Evolutionary conservation across 2,888 invertebrate genomes (phyloP).

Genomic region (Tenodera sinensis): DNA sequence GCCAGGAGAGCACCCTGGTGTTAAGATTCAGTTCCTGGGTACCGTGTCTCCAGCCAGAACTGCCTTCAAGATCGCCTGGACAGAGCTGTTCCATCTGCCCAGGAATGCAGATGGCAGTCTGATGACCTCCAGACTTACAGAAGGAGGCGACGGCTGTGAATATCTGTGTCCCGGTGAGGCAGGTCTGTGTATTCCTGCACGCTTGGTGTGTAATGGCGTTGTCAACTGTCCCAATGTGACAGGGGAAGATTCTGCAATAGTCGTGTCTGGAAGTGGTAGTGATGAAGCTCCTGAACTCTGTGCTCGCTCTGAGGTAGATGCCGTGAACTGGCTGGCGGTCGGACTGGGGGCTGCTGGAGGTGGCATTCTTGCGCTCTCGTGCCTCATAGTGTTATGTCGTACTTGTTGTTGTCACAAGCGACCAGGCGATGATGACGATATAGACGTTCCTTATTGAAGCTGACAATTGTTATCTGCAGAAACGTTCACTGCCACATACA

Average conservation of each 20-base stretch:
- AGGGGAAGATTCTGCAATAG: conserved; percentile 44
- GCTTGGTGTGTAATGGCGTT: conserved; percentile 82
- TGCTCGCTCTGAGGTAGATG: conserved; percentile 48
- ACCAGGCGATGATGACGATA: conserved; percentile 52
- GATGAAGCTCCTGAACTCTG: conserved; percentile 78
- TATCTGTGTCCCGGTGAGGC: conserved; percentile 84
- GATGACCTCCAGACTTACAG: conserved; percentile 72
- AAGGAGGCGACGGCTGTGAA: conserved; percentile 64
- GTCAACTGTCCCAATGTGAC: conserved; percentile 75
- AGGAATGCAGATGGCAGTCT: conserved; percentile 76
- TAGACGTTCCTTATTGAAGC: conserved; percentile 58
- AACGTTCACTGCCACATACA: neutral
- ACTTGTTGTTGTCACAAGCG: conserved; percentile 58
- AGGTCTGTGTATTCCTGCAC: conserved; percentile 76
- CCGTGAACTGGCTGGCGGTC: conserved; percentile 60
- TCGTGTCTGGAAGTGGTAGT: conserved; percentile 49
- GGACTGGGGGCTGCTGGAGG: conserved; percentile 60
- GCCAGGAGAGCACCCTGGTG: conserved; percentile 28
- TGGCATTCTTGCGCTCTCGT: conserved; percentile 53
- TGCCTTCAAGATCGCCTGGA: conserved; percentile 87
- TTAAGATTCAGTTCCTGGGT: conserved; percentile 47
- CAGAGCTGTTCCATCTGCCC: conserved; percentile 80
- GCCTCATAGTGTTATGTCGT: conserved; percentile 58
- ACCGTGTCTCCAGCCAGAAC: conserved; percentile 75
- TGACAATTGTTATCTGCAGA: conserved; percentile 5